phyloP scores from a whole-genome alignment of 2,888 invertebrate species.

The Hirtodrosophila cameraria region DNA sequence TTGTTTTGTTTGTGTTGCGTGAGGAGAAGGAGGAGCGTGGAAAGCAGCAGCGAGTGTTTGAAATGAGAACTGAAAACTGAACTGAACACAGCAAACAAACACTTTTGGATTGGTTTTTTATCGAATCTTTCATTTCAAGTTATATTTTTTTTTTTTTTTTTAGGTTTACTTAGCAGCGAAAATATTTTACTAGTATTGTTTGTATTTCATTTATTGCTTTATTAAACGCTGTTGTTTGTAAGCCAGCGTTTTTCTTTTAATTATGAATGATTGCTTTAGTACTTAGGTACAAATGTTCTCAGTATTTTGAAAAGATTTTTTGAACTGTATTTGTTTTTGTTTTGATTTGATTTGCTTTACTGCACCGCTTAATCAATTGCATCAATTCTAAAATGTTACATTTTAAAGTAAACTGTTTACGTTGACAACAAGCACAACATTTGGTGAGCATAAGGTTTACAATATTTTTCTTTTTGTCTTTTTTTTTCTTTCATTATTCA shows the following conservation, averaged over 20 bases:
- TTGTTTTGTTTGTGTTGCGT: slow-evolving; percentile 45
- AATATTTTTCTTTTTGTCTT: slow-evolving; percentile 39
- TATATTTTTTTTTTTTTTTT: slow-evolving; percentile 49
- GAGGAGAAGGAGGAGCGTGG: slow-evolving; percentile 4
- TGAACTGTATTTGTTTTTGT: slow-evolving; percentile 18
- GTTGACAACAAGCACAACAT: slow-evolving; percentile 75
- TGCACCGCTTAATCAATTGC: slow-evolving; percentile 31
- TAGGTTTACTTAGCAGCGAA: slow-evolving; percentile 46
- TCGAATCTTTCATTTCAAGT: slow-evolving; percentile 60
- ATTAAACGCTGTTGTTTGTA: slow-evolving; percentile 21
- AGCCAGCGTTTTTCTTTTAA: slow-evolving; percentile 22
- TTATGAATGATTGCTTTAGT: slow-evolving; percentile 54
- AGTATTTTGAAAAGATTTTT: slow-evolving; percentile 32
- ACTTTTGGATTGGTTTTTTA: slow-evolving; percentile 64
- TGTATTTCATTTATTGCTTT: slow-evolving; percentile 37
- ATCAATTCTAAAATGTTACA: slow-evolving; percentile 43
- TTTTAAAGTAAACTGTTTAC: slow-evolving; percentile 58
- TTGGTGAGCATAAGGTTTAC: slow-evolving; percentile 79
- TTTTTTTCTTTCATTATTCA: slow-evolving; percentile 9
- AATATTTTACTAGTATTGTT: slow-evolving; percentile 38
- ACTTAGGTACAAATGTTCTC: slow-evolving; percentile 61
- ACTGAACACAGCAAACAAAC: slow-evolving; percentile 74
- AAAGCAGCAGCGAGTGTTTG: slow-evolving; percentile 39
- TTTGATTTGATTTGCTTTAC: slow-evolving; percentile 30
- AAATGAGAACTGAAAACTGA: slow-evolving; percentile 61